phyloP scores from a whole-genome alignment of 2,113 vertebrate species.

The Hypocryptadius cinnamomeus region DNA sequence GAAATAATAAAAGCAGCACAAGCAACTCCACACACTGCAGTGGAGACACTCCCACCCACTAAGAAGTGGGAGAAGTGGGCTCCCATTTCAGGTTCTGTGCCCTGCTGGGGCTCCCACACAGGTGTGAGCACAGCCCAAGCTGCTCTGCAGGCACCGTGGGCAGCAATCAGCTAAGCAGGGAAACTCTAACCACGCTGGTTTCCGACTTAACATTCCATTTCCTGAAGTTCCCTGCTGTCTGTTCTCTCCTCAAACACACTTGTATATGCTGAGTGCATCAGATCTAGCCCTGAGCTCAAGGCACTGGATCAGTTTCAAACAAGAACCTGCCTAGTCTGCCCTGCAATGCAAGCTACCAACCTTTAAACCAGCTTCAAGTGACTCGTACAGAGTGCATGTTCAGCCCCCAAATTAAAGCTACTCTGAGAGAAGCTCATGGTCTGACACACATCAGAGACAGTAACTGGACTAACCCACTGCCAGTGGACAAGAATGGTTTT shows the following conservation, averaged over 20 bases:
- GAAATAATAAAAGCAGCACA: neutral
- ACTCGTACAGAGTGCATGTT: neutral
- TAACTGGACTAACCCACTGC: neutral
- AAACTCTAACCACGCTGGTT: conserved; percentile 61
- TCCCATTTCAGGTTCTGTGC: neutral
- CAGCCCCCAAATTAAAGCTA: neutral
- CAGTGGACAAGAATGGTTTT: neutral
- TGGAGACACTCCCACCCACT: neutral
- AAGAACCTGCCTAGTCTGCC: neutral
- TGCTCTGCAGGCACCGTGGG: neutral
- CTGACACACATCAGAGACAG: neutral
- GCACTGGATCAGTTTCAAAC: neutral
- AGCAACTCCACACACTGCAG: neutral
- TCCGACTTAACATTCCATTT: conserved; percentile 22
- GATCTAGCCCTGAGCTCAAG: neutral
- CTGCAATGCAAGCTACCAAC: neutral
- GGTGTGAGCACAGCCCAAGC: neutral
- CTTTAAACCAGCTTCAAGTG: neutral
- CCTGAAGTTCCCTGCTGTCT: neutral
- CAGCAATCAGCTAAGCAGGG: neutral
- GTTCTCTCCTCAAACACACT: neutral
- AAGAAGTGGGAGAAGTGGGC: neutral
- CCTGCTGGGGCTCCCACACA: neutral
- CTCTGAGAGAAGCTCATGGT: neutral
- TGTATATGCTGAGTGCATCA: neutral